Percentiles rank a stretch among this genome's conserved stretches.
phyloP scores from a whole-genome alignment of 2,113 vertebrate genomes.

The Stictonetta naevosa region DNA sequence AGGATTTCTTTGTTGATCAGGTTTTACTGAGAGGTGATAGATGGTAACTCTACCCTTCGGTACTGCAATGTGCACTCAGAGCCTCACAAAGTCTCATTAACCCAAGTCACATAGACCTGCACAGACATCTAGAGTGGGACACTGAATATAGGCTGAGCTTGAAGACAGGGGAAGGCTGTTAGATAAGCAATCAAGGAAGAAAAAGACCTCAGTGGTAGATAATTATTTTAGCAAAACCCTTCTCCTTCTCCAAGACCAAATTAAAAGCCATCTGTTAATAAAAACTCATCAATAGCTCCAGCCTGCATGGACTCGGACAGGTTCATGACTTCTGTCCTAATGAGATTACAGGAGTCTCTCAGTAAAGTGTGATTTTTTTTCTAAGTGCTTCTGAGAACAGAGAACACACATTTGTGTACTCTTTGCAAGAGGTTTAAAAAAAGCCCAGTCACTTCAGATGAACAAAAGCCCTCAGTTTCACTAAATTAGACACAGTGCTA shows the following conservation, averaged over 20 bases:
- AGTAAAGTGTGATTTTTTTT: not conserved
- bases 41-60: not conserved
- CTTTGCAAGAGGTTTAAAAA: not conserved
- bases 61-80: not conserved
- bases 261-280: not conserved
- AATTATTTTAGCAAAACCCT: not conserved
- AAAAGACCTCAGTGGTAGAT: not conserved
- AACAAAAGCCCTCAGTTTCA: not conserved
- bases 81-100: accelerated
- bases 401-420: not conserved
- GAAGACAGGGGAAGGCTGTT: not conserved
- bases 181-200: not conserved
- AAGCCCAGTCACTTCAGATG: not conserved
- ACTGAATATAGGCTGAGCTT: not conserved
- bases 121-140: not conserved
- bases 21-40: not conserved
- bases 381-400: not conserved
- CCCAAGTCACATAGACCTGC: not conserved
- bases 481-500: not conserved
- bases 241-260: not conserved
- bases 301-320: not conserved
- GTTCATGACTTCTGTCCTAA: not conserved
- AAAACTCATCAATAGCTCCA: not conserved
- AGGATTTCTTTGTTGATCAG: accelerated
- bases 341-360: not conserved